These are phyloP conservation scores for Caloenas nicobarica DNA, from an alignment of 2,113 vertebrate species.

Conservation along the genomic window DNA sequence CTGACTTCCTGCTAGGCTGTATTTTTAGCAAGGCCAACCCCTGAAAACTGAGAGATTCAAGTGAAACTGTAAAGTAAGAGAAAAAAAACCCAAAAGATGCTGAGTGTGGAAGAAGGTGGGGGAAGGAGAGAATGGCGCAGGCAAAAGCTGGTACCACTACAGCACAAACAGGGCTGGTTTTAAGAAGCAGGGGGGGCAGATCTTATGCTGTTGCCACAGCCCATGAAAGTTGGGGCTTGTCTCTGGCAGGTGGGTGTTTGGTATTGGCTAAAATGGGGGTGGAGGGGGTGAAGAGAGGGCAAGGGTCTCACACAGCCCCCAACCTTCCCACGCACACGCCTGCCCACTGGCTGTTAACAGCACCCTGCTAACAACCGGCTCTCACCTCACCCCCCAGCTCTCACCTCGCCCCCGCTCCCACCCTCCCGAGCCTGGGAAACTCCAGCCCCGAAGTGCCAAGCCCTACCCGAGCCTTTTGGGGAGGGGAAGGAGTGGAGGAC, in stretches of 20 bases:
- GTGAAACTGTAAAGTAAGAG: neutral
- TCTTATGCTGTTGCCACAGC: fast-evolving
- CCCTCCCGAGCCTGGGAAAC: conserved; percentile 52
- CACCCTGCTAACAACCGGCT: conserved; percentile 48
- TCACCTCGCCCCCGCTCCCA: neutral
- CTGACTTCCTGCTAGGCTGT: conserved; percentile 30
- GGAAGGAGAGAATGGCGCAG: neutral
- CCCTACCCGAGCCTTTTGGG: neutral
- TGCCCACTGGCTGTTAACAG: conserved; percentile 35
- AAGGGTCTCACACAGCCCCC: neutral
- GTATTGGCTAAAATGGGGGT: fast-evolving
- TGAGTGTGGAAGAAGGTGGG: neutral
- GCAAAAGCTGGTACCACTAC: neutral
- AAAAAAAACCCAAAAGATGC: neutral
- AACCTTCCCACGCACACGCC: conserved; percentile 56
- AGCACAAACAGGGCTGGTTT: neutral
- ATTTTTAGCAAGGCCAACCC: conserved; percentile 40
- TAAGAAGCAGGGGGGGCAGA: fast-evolving
- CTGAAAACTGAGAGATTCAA: neutral
- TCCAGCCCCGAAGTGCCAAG: neutral
- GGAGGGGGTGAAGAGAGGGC: neutral
- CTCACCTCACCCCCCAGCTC: neutral
- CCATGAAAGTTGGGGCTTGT: neutral
- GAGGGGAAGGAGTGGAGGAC: neutral
- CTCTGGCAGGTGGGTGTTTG: neutral